Conservation (phyloP, 2,797 vertebrate species). For the Lepilemur septentrionalis region DNA sequence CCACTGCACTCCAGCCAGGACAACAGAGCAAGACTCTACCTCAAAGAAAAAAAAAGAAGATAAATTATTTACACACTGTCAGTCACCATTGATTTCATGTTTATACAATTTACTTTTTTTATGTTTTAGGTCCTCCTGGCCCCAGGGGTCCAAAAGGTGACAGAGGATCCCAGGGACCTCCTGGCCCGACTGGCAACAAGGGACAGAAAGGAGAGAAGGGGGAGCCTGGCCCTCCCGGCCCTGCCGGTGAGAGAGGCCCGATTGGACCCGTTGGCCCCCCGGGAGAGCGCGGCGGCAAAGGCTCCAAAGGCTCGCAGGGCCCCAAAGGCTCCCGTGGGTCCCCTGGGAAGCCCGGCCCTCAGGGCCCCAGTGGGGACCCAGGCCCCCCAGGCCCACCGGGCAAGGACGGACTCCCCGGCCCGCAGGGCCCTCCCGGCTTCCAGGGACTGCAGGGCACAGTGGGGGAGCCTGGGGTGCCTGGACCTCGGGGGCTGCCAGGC, state of each 20-base stretch:
- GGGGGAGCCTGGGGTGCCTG: conserved; percentile 91
- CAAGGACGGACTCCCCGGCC: conserved; percentile 91
- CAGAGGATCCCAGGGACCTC: conserved; percentile 90
- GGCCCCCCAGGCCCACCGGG: conserved; percentile 91
- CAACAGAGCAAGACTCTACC: no score
- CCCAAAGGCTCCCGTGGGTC: conserved; percentile 95
- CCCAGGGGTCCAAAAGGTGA: conserved; percentile 95
- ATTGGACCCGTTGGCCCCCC: conserved; percentile 89
- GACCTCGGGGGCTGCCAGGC: conserved; percentile 90
- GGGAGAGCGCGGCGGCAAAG: conserved; percentile 92
- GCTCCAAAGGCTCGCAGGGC: conserved; percentile 91
- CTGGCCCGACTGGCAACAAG: conserved; percentile 90
- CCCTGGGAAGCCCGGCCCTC: conserved; percentile 92
- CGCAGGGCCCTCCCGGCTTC: conserved; percentile 91
- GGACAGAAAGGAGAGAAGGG: conserved; percentile 96
- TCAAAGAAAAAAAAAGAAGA: no score
- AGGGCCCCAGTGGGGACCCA: conserved; percentile 92
- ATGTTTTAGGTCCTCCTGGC: conserved; percentile 93
- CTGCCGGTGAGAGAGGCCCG: conserved; percentile 91
- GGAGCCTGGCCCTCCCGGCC: conserved; percentile 88
- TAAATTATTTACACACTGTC: background rate
- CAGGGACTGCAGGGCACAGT: conserved; percentile 91
- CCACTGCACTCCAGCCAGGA: no score
- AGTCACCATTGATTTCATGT: rapidly evolving
- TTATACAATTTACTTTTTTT: background rate